Conservation (phyloP, 30 jellyfish, hydroid and myxozoan species). For the Aurelia sp. region DNA sequence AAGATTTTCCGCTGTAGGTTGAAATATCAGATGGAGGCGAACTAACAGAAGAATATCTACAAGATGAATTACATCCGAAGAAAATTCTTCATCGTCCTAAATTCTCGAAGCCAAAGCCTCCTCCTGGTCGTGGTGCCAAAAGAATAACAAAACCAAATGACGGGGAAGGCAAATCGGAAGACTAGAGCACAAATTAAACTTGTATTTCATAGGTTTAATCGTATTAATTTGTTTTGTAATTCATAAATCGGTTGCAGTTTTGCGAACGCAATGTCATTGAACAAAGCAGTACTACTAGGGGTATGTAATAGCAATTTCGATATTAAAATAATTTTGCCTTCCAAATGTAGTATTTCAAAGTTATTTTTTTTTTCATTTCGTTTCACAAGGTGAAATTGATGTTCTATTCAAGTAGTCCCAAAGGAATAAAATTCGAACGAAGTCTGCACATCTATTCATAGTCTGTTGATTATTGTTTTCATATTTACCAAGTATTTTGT, state of each 20-base stretch:
- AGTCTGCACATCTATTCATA: too few relatives aligned
- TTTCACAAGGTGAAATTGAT: too few relatives aligned
- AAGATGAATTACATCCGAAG: slow-evolving; percentile 96
- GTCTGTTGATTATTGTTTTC: too few relatives aligned
- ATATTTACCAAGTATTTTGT: too few relatives aligned
- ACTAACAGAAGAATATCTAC: slow-evolving; percentile 89
- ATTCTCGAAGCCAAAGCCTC: slow-evolving; percentile 98
- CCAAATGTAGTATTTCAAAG: too few relatives aligned
- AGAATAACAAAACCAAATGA: slow-evolving; percentile 72
- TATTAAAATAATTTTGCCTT: too few relatives aligned
- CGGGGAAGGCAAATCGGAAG: neutral
- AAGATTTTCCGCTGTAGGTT: slow-evolving; percentile 50
- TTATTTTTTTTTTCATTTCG: too few relatives aligned
- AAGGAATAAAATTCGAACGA: too few relatives aligned
- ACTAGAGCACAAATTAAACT: neutral
- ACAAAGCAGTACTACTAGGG: too few relatives aligned
- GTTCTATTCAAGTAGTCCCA: too few relatives aligned
- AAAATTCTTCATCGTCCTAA: slow-evolving; percentile 92
- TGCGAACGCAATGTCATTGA: neutral
- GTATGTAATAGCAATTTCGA: too few relatives aligned
- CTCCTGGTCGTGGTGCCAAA: slow-evolving; percentile 96
- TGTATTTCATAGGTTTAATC: neutral
- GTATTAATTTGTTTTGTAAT: neutral
- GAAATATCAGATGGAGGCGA: slow-evolving; percentile 96
- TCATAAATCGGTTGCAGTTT: neutral